Conservation (phyloP, 1,140 invertebrate species). For the Goniozus legneri region DNA sequence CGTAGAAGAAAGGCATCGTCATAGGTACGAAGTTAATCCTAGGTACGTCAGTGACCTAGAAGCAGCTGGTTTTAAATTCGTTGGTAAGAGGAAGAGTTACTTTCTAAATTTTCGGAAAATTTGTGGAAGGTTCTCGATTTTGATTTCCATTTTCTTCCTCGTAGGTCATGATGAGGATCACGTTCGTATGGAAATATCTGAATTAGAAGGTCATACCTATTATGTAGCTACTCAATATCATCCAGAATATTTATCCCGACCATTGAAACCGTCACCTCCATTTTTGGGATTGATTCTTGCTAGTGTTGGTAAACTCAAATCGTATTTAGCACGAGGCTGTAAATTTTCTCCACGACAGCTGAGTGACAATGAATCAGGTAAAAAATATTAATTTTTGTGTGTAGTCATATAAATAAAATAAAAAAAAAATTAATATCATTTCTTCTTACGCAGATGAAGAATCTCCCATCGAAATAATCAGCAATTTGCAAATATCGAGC, state of each 20-base stretch:
- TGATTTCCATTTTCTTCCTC: slow-evolving; percentile 19
- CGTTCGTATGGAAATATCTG: slow-evolving; percentile 82
- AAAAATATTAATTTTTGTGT: slow-evolving; percentile 11
- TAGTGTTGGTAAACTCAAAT: slow-evolving; percentile 71
- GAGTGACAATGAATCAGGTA: slow-evolving; percentile 69
- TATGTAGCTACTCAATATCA: slow-evolving; percentile 97
- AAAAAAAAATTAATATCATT: no score
- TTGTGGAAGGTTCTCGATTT: no score
- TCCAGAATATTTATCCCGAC: slow-evolving; percentile 94
- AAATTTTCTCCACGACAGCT: slow-evolving; percentile 64
- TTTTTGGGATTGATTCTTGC: slow-evolving; percentile 93
- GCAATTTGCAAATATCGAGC: slow-evolving; percentile 1
- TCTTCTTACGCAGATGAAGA: slow-evolving; percentile 12
- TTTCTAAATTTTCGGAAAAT: no score
- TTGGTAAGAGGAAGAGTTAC: no score
- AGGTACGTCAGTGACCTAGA: slow-evolving; percentile 77
- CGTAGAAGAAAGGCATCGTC: slow-evolving; percentile 95
- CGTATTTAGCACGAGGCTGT: slow-evolving; percentile 69
- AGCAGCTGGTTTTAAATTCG: slow-evolving; percentile 28
- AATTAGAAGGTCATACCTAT: slow-evolving; percentile 77
- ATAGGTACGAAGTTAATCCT: slow-evolving; percentile 95
- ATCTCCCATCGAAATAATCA: background rate
- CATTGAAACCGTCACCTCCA: slow-evolving; percentile 89
- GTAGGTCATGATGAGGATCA: slow-evolving; percentile 65
- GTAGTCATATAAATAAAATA: background rate